Evolutionary conservation across 35 echinoderm and acorn worm genomes (phyloP).

Genomic region (Eucidaris tribuloides): DNA sequence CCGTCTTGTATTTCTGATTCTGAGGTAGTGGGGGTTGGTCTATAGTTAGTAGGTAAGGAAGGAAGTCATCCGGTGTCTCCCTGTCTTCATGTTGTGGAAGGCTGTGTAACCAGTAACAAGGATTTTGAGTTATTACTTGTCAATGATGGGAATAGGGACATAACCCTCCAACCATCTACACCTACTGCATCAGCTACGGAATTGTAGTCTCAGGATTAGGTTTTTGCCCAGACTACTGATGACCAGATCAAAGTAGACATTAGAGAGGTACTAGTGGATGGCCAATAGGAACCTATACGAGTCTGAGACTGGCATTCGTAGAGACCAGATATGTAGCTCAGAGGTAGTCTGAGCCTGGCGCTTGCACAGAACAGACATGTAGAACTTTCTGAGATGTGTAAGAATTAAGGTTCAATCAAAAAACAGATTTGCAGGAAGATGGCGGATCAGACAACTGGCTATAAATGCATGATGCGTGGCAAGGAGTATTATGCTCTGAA

Average conservation of each 20-base stretch:
- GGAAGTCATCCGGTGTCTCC: neutral
- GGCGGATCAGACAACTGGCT: too few species aligned
- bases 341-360: too few species aligned
- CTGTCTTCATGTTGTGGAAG: neutral
- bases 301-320: too few species aligned
- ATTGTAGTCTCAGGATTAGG: neutral
- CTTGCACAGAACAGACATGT: too few species aligned
- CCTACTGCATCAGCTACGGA: neutral
- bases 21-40: neutral
- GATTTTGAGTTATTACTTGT: neutral
- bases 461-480: too few species aligned
- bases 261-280: conserved; percentile 11
- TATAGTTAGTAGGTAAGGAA: neutral
- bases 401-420: too few species aligned
- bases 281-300: too few species aligned
- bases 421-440: too few species aligned
- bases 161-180: neutral
- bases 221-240: neutral
- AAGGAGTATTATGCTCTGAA: too few species aligned
- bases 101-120: neutral
- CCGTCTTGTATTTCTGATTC: neutral
- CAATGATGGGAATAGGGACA: neutral
- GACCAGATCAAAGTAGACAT: neutral
- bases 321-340: too few species aligned
- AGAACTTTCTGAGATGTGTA: too few species aligned